Evolutionary conservation across 37 sponge, comb jelly and placozoan species (phyloP), one percentile per base, ranked within the genome.

Genomic region (Ianthella basta): DNA sequence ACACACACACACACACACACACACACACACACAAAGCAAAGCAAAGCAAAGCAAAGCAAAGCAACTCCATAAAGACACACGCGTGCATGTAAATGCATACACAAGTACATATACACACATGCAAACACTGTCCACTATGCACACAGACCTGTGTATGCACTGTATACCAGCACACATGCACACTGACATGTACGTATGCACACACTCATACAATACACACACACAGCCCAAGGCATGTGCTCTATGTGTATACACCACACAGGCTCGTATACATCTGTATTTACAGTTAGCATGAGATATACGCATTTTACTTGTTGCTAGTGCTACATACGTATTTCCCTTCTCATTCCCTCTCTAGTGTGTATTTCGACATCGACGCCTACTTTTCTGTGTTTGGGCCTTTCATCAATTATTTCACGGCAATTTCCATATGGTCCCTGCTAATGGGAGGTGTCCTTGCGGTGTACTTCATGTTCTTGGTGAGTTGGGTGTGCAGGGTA

Each of bases 341-440:
- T 21, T 15, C 15, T 12, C 12, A 25, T 15, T 78, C 21, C 36
- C 59, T 80, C 16, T 75, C 5, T 19, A 90, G 91, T 32, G 67
- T 82, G 2, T 81, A 84, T 87, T 69, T 91, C 25, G 87, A 87
- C 60, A 39, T 91, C 50, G 64, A 79, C 23, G 84, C 82, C 68
- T 91, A 91, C 68, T 72, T 80, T 44, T 44, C 50, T 38, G 91
- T 85, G 16, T 92, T 92, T 87, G 93, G 93, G 0, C 87, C 93
- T 18, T 57, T 63, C 15, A 16, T 50, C 20, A 53, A 84, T 53
- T 87, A 89, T 59, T 30, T 89, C 61, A 80, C 37, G 15, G 68
- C 87, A 1, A 5, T 86, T 20, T n/a, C 56, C 15, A 55, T 91
- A 3, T 95, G 95, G 95, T 0, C 74, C 0, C 66, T 80, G 20